These are phyloP conservation scores for Plebejus melissa DNA, from an alignment of 2,888 invertebrate species.

Conservation along the genomic window DNA sequence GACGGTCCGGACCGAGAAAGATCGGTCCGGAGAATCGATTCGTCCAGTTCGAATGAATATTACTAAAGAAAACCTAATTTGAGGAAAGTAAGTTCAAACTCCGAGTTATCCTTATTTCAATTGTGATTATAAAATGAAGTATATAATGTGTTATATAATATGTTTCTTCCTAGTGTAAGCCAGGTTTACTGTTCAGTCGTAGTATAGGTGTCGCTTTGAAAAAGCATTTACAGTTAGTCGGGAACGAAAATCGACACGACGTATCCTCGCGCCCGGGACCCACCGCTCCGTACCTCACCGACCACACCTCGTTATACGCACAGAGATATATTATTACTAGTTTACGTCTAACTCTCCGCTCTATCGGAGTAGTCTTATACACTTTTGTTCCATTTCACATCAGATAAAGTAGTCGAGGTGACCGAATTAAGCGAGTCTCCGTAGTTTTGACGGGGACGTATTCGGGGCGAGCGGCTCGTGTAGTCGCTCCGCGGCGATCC, in stretches of 20 bases:
- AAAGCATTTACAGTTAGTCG: constrained; percentile 21
- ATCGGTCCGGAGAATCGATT: background rate
- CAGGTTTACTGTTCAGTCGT: constrained; percentile 12
- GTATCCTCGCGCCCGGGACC: background rate
- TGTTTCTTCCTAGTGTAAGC: constrained; percentile 21
- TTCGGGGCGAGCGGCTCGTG: background rate
- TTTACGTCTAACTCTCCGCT: background rate
- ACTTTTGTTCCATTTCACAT: background rate
- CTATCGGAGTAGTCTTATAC: background rate
- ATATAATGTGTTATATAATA: constrained; percentile 10
- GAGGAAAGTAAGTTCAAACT: background rate
- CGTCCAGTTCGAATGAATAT: background rate
- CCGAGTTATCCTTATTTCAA: constrained; percentile 2
- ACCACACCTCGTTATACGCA: constrained; percentile 25
- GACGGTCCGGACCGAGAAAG: background rate
- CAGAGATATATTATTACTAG: constrained; percentile 7
- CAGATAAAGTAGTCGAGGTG: background rate
- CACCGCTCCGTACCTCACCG: constrained; percentile 17
- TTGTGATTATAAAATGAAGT: constrained; percentile 5
- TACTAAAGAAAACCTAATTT: background rate
- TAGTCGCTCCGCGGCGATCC: background rate
- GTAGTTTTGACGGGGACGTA: background rate
- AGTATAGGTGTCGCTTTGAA: constrained; percentile 13
- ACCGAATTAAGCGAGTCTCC: background rate
- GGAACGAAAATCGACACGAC: background rate